These are phyloP conservation scores for Lamellibrachia columna DNA, from an alignment of 2,888 invertebrate genomes.

Conservation along the genomic window DNA sequence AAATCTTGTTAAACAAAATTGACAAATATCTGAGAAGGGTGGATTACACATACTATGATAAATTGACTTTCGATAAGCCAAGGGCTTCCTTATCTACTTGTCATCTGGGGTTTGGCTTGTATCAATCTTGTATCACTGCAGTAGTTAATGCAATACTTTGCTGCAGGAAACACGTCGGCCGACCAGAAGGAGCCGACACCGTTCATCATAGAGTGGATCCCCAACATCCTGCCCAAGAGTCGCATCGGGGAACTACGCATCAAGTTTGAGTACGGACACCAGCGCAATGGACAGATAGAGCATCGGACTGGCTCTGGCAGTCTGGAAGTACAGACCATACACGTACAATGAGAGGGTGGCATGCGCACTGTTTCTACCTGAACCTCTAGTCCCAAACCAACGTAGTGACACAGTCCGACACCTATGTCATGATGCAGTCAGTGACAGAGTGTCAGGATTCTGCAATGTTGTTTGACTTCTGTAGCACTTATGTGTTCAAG, in stretches of 20 bases:
- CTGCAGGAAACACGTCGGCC: slow-evolving; percentile 68
- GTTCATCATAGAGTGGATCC: slow-evolving; percentile 81
- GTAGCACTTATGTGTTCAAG: neutral
- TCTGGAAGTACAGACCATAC: slow-evolving; percentile 26
- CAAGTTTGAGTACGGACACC: slow-evolving; percentile 77
- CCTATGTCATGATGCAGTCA: neutral
- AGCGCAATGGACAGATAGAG: slow-evolving; percentile 69
- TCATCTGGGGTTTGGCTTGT: too few relatives aligned
- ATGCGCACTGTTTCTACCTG: neutral
- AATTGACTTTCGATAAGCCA: too few relatives aligned
- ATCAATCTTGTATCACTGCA: neutral
- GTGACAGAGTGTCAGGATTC: neutral
- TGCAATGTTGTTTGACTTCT: neutral
- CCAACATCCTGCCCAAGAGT: slow-evolving; percentile 76
- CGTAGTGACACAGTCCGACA: neutral
- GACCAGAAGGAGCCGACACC: slow-evolving; percentile 73
- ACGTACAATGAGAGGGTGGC: neutral
- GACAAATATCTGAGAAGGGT: too few relatives aligned
- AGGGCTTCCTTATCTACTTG: too few relatives aligned
- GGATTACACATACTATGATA: too few relatives aligned
- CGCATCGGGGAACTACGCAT: slow-evolving; percentile 79
- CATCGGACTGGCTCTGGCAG: slow-evolving; percentile 38
- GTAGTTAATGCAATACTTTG: neutral
- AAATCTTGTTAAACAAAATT: too few relatives aligned
- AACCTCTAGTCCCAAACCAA: neutral